Evolutionary conservation across 2,797 vertebrate genomes (phyloP).

Genomic region (Bovichtus variegatus): DNA sequence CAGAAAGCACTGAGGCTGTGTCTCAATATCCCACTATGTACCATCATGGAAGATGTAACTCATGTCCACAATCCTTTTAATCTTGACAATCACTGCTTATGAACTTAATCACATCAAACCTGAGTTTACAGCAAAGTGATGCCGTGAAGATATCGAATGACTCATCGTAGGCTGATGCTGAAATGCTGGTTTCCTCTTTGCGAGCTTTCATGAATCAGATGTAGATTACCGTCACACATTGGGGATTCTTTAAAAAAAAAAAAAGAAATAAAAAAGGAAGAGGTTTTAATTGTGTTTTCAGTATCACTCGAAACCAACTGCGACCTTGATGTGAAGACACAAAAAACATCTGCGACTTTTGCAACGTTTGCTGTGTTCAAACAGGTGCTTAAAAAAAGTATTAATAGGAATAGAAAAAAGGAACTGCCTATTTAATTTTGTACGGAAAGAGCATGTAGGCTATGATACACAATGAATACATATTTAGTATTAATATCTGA

Average conservation of each 20-base stretch:
- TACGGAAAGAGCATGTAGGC: no score
- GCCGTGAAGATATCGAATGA: not conserved
- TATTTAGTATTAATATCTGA: no score
- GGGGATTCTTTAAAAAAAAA: not conserved
- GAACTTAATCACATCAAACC: not conserved
- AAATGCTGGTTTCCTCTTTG: not conserved
- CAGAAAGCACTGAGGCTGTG: not conserved
- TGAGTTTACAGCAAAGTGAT: not conserved
- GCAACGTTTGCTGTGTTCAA: no score
- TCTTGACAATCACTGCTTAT: slow-evolving; percentile 2
- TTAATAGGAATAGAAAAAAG: no score
- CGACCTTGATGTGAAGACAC: no score
- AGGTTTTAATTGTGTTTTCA: not conserved
- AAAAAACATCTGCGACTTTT: no score
- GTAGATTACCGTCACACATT: not conserved
- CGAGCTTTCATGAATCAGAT: not conserved
- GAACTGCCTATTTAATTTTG: no score
- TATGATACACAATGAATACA: no score
- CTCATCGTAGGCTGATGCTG: not conserved
- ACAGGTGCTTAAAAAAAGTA: no score
- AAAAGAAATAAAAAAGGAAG: no score
- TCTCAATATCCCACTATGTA: not conserved
- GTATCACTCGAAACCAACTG: not conserved
- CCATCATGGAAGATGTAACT: slow-evolving; percentile 4
- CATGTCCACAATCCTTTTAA: not conserved